These are phyloP conservation scores for Forbesichthys papilliferus DNA, from an alignment of 2,113 vertebrate genomes.

Conservation along the genomic window DNA sequence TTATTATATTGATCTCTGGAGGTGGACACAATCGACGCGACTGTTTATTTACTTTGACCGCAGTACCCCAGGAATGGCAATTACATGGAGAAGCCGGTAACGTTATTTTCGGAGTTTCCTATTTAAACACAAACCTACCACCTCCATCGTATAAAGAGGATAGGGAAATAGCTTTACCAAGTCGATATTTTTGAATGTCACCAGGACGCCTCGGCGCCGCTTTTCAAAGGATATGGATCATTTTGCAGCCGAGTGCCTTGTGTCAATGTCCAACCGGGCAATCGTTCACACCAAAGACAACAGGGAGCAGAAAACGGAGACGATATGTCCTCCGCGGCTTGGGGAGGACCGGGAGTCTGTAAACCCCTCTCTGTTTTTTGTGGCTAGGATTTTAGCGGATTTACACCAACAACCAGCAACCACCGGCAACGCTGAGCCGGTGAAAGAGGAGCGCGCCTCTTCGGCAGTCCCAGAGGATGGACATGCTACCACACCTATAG, in stretches of 20 bases:
- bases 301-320: slow-evolving; percentile 77
- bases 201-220: slow-evolving; percentile 63
- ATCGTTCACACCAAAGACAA: slow-evolving; percentile 84
- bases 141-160: slow-evolving; percentile 14
- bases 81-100: slow-evolving; percentile 26
- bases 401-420: slow-evolving; percentile 90
- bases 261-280: slow-evolving; percentile 93
- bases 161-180: slow-evolving; percentile 3
- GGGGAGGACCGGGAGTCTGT: slow-evolving; percentile 83
- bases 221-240: slow-evolving; percentile 87
- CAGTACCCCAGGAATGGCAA: slow-evolving; percentile 15
- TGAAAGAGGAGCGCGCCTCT: slow-evolving; percentile 79
- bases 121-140: slow-evolving; percentile 15
- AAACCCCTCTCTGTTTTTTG: slow-evolving; percentile 88
- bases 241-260: slow-evolving; percentile 98
- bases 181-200: slow-evolving; percentile 66
- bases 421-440: slow-evolving; percentile 76
- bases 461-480: slow-evolving; percentile 79
- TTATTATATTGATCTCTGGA: not conserved
- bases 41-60: slow-evolving; percentile 1
- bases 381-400: slow-evolving; percentile 94
- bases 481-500: slow-evolving; percentile 88
- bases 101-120: slow-evolving; percentile 15
- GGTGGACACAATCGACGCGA: not conserved
- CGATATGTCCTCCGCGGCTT: slow-evolving; percentile 66